These are phyloP conservation scores for Palaemon carinicauda DNA, from an alignment of 1,140 invertebrate genomes.

Conservation along the genomic window DNA sequence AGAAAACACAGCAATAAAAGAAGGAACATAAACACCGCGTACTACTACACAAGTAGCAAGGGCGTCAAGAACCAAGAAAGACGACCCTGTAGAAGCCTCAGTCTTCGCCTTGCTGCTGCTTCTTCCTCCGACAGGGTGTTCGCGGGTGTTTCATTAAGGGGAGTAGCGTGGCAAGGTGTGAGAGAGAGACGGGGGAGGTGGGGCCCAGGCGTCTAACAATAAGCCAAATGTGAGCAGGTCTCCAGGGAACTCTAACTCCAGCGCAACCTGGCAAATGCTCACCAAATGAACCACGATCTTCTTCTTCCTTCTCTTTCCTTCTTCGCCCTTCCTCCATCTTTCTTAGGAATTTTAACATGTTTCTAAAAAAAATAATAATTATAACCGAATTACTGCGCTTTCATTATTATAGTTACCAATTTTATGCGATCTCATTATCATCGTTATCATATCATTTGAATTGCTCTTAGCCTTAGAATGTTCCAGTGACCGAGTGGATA, in stretches of 20 bases:
- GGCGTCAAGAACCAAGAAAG: too few species aligned
- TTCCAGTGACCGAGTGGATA: too few species aligned
- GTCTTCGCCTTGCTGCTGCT: background rate
- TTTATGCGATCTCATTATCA: too few species aligned
- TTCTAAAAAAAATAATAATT: too few species aligned
- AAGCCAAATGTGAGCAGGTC: conserved; percentile 56
- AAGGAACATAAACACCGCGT: too few species aligned
- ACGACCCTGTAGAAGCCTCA: too few species aligned
- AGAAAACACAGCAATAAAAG: too few species aligned
- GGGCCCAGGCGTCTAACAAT: conserved; percentile 51
- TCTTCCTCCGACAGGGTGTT: conserved; percentile 36
- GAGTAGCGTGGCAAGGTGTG: conserved; percentile 46
- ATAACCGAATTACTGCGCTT: too few species aligned
- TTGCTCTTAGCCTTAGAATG: too few species aligned
- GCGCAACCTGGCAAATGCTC: conserved; percentile 56
- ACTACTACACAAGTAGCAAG: too few species aligned
- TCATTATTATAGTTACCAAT: too few species aligned
- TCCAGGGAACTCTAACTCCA: conserved; percentile 53
- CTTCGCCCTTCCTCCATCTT: background rate
- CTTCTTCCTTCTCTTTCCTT: conserved; percentile 9
- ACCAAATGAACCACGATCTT: conserved; percentile 56
- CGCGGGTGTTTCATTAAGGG: conserved; percentile 55
- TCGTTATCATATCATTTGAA: too few species aligned
- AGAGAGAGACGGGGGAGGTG: background rate
- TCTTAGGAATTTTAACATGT: background rate